Evolutionary conservation across 2,888 invertebrate genomes (phyloP).

Genomic region (Sycophila texana): DNA sequence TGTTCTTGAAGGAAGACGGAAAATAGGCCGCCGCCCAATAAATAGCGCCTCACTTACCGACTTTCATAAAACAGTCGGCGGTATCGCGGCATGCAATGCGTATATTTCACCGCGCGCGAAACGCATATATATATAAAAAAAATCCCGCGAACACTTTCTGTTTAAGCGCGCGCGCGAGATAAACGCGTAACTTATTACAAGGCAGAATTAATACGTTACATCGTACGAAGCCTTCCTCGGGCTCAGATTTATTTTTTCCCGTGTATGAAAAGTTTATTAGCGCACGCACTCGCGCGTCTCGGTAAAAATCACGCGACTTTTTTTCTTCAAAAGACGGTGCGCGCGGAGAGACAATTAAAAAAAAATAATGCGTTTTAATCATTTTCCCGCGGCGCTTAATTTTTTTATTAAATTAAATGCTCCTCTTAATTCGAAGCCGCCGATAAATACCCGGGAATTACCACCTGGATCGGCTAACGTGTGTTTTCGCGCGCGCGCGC

Average conservation of each 20-base stretch:
- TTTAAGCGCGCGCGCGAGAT: neutral
- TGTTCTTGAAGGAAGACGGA: too few species aligned
- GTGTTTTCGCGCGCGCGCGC: constrained; percentile 20
- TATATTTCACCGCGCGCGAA: too few species aligned
- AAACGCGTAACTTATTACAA: neutral
- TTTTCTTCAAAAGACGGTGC: neutral
- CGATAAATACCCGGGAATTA: constrained; percentile 46
- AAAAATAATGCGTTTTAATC: constrained; percentile 38
- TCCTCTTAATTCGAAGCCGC: constrained; percentile 28
- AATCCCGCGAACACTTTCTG: too few species aligned
- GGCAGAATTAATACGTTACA: constrained; percentile 11
- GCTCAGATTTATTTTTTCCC: neutral
- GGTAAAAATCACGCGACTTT: neutral
- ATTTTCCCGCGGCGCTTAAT: constrained; percentile 15
- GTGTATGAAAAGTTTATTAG: constrained; percentile 8
- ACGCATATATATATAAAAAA: too few species aligned
- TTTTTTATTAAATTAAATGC: constrained; percentile 36
- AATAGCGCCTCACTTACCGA: too few species aligned
- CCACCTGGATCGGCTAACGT: constrained; percentile 30
- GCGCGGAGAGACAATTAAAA: constrained; percentile 13
- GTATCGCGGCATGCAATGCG: too few species aligned
- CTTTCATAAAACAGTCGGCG: too few species aligned
- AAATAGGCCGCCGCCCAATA: too few species aligned
- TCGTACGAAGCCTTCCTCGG: neutral
- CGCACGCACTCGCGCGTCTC: neutral